Evolutionary conservation across 2,888 invertebrate genomes (phyloP).

Genomic region (Sepiola atlantica): DNA sequence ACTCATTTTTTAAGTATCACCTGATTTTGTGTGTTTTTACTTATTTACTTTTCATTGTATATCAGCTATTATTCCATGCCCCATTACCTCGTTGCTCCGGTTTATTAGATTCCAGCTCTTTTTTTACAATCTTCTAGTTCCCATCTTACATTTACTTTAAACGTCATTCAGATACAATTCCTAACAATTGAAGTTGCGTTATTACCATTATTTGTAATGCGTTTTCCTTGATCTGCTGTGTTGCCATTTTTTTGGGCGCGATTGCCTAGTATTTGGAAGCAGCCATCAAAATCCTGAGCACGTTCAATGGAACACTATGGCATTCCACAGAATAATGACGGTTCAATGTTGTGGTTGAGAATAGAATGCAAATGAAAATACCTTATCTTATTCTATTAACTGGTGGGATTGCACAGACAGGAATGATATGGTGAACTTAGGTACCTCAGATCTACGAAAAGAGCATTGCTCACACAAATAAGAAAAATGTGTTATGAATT

Average conservation of each 20-base stretch:
- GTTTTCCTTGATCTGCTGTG: background rate
- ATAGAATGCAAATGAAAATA: background rate
- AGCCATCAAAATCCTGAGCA: slow-evolving; percentile 10
- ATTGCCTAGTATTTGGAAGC: background rate
- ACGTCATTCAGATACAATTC: background rate
- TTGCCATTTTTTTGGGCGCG: background rate
- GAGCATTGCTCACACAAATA: background rate
- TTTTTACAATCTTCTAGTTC: no score
- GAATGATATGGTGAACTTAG: no score
- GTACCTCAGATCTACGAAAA: background rate
- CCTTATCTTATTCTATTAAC: background rate
- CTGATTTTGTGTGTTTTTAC: no score
- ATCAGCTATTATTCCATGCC: no score
- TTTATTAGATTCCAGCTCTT: no score
- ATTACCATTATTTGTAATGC: background rate
- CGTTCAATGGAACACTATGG: slow-evolving; percentile 3
- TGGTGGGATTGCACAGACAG: no score
- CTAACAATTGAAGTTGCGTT: background rate
- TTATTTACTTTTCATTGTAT: no score
- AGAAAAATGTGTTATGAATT: background rate
- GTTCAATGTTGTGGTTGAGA: background rate
- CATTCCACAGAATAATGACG: background rate
- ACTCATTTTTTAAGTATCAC: no score
- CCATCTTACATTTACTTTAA: no score
- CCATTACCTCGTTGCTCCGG: no score